These are phyloP conservation scores for Blastomussa wellsi DNA, from an alignment of 92 coral and sea anemone species.

Conservation along the genomic window DNA sequence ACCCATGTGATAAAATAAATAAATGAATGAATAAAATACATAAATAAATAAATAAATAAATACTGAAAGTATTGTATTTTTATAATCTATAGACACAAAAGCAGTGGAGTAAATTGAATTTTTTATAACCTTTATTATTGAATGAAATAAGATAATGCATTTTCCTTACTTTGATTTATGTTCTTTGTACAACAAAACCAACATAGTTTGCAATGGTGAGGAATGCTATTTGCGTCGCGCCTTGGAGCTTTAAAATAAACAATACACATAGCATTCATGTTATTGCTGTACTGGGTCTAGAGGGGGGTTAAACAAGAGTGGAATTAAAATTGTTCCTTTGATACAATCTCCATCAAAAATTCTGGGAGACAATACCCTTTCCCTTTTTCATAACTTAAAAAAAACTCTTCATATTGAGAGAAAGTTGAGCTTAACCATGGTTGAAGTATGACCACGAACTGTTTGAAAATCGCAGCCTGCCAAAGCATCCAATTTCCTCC, in stretches of 20 bases:
- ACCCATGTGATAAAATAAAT: no score
- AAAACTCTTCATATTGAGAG: background rate
- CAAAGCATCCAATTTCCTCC: background rate
- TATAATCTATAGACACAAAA: background rate
- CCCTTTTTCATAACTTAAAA: background rate
- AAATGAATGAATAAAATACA: no score
- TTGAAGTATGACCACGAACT: background rate
- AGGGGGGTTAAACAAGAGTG: background rate
- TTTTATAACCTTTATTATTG: slow-evolving; percentile 18
- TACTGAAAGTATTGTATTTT: no score
- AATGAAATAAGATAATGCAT: background rate
- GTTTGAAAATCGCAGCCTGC: background rate
- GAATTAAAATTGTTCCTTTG: background rate
- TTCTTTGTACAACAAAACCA: slow-evolving; percentile 14
- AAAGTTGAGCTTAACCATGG: background rate
- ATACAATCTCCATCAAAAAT: background rate
- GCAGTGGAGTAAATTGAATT: background rate
- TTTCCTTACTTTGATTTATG: background rate
- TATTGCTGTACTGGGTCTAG: background rate
- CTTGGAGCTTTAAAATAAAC: background rate
- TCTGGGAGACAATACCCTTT: background rate
- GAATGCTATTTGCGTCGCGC: background rate
- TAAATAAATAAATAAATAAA: no score
- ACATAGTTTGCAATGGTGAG: background rate
- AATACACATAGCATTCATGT: background rate